Evolutionary conservation across 2,113 vertebrate genomes (phyloP).

Genomic region (Upupa epops): DNA sequence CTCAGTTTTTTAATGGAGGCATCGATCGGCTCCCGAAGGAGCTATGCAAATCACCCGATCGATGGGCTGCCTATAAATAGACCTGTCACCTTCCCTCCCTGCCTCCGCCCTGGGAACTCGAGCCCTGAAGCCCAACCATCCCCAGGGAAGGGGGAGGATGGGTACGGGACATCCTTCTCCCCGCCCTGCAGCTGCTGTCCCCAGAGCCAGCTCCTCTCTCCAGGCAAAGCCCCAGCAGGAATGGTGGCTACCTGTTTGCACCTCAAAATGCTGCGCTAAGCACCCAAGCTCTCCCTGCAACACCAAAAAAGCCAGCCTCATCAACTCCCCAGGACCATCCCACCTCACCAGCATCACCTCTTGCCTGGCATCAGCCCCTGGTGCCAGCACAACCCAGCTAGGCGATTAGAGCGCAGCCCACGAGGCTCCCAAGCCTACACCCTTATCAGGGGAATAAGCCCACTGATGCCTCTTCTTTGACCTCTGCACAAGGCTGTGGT

Average conservation of each 20-base stretch:
- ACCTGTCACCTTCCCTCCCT: conserved; percentile 62
- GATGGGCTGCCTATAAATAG: conserved; percentile 72
- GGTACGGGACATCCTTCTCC: conserved; percentile 7
- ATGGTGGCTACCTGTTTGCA: background rate
- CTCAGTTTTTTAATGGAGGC: conserved; percentile 82
- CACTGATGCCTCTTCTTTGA: fast-evolving
- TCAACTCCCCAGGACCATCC: background rate
- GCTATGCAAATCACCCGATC: conserved; percentile 80
- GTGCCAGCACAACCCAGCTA: fast-evolving
- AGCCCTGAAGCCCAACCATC: conserved; percentile 9
- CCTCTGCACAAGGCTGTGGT: background rate
- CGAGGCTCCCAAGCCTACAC: background rate
- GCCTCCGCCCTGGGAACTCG: conserved; percentile 29
- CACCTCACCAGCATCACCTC: background rate
- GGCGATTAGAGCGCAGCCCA: background rate
- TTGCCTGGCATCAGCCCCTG: background rate
- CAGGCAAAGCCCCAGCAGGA: fast-evolving
- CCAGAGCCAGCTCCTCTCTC: background rate
- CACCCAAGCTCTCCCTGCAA: background rate
- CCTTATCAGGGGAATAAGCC: background rate
- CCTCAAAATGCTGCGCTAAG: background rate
- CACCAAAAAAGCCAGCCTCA: background rate
- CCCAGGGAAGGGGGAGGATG: conserved; percentile 23
- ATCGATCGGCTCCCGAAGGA: conserved; percentile 80
- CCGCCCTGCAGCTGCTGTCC: background rate